A percentile compares a stretch with the other conserved stretches of the same genome.
phyloP scores from a whole-genome alignment of 64 coral and sea anemone species.

The Stylophora pistillata region DNA sequence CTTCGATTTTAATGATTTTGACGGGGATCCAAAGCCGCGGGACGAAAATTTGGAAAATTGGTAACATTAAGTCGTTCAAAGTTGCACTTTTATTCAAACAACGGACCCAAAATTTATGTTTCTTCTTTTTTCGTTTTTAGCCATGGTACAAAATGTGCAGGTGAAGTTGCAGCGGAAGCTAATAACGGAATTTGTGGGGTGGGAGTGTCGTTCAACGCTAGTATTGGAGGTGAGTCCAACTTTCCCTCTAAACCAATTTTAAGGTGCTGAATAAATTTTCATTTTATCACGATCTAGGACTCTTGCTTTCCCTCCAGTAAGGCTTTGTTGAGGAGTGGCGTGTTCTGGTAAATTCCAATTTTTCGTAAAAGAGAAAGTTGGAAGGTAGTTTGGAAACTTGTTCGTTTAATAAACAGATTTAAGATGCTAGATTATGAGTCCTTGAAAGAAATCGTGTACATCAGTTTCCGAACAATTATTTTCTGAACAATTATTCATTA shows the following conservation, averaged over 20 bases:
- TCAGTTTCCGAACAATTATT: too few relatives aligned
- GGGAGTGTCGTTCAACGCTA: conserved; percentile 83
- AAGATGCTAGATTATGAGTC: too few relatives aligned
- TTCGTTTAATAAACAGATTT: too few relatives aligned
- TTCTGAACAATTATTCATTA: too few relatives aligned
- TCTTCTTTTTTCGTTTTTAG: conserved; percentile 30
- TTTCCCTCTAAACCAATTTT: background rate
- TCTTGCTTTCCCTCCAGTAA: too few relatives aligned
- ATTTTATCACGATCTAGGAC: too few relatives aligned
- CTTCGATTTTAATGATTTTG: conserved; percentile 90
- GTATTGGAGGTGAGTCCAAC: conserved; percentile 73
- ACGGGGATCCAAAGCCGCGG: conserved; percentile 72
- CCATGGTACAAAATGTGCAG: conserved; percentile 91
- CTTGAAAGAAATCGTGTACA: too few relatives aligned
- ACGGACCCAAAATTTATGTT: background rate
- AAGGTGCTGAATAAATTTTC: background rate
- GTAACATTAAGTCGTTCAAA: conserved; percentile 11
- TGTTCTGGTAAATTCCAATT: too few relatives aligned
- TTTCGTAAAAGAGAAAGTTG: too few relatives aligned
- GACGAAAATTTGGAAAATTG: conserved; percentile 67
- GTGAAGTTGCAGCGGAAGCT: conserved; percentile 81
- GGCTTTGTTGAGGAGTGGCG: too few relatives aligned
- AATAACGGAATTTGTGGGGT: conserved; percentile 92
- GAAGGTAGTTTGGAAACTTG: too few relatives aligned
- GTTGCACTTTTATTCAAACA: background rate